Percentiles rank a stretch among this genome's conserved stretches.
phyloP scores from a whole-genome alignment of 2,888 invertebrate genomes.

The Bellardia pandia region DNA sequence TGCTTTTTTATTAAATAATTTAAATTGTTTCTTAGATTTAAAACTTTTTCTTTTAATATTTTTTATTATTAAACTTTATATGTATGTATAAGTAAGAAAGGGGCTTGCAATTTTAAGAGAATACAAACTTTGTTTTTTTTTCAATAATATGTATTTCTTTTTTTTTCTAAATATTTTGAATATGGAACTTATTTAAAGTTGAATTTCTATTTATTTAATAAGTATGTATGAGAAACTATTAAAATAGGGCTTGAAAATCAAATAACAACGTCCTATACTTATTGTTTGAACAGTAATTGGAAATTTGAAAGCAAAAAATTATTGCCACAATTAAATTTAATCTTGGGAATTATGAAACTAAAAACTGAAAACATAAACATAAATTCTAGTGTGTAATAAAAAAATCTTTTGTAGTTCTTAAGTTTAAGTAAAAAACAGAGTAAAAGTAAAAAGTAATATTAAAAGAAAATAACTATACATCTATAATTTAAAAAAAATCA shows the following conservation, averaged over 20 bases:
- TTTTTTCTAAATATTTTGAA: not conserved
- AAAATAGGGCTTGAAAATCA: constrained; percentile 42
- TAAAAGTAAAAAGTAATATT: constrained; percentile 21
- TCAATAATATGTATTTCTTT: not conserved
- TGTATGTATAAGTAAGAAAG: not conserved
- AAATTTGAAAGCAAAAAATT: not conserved
- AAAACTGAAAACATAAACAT: constrained; percentile 26
- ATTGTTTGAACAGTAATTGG: not conserved
- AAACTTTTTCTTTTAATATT: constrained; percentile 9
- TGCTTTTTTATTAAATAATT: constrained; percentile 31
- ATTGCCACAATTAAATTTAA: no score
- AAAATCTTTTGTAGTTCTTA: constrained; percentile 48
- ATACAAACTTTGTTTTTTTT: no score
- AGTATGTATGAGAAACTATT: constrained; percentile 17
- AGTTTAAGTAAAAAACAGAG: constrained; percentile 24
- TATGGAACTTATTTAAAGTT: not conserved
- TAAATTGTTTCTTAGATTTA: constrained; percentile 2
- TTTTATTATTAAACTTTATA: not conserved
- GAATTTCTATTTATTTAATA: constrained; percentile 37
- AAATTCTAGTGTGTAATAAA: constrained; percentile 32
- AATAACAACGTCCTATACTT: not conserved
- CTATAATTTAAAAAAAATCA: not conserved
- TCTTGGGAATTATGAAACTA: not conserved
- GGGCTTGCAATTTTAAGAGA: not conserved
- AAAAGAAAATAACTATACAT: not conserved